phyloP scores from a whole-genome alignment of 2,888 invertebrate species.

The Spisula subtruncata region DNA sequence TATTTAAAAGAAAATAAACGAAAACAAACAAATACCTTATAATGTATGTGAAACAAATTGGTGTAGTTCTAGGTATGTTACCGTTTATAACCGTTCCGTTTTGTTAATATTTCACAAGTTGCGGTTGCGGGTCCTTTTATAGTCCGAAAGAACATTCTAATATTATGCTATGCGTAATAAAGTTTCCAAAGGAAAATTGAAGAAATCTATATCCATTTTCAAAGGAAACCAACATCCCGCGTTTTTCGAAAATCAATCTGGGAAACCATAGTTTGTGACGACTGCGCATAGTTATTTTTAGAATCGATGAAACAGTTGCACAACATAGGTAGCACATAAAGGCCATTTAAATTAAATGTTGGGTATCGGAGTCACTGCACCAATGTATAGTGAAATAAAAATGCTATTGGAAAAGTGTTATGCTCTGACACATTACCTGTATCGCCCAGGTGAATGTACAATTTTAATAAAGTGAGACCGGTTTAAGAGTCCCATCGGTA shows the following conservation, averaged over 20 bases:
- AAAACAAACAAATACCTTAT: background rate
- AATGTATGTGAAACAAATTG: background rate
- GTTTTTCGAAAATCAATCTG: background rate
- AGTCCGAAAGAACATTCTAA: background rate
- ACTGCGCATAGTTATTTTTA: background rate
- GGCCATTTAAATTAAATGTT: no score
- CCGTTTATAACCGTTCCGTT: background rate
- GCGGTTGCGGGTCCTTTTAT: background rate
- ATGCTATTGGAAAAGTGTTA: no score
- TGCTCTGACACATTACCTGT: no score
- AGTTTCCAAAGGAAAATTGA: slow-evolving; percentile 7
- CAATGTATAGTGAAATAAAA: no score
- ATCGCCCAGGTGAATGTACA: no score
- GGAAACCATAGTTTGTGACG: background rate
- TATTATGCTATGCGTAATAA: background rate
- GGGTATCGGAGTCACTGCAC: no score
- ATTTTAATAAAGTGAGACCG: no score
- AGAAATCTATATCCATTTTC: background rate
- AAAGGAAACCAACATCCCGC: background rate
- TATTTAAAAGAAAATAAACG: background rate
- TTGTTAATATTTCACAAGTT: background rate
- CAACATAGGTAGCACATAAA: no score
- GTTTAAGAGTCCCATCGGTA: no score
- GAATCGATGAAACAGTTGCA: background rate
- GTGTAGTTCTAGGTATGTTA: background rate